phyloP scores from a whole-genome alignment of 2,797 vertebrate genomes.

The Danio jaintianensis region DNA sequence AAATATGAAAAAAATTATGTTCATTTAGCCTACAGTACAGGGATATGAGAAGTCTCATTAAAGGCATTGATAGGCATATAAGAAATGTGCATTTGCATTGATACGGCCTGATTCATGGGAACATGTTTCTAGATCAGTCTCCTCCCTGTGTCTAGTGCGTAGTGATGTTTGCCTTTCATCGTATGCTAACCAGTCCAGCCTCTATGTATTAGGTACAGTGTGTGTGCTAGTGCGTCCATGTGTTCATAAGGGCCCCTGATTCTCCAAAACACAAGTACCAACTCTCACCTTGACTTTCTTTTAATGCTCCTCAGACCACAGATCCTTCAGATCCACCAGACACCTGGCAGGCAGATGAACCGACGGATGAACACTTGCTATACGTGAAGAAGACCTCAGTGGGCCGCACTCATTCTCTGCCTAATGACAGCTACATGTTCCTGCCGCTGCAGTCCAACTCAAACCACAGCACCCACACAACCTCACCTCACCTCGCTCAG shows the following conservation, averaged over 20 bases:
- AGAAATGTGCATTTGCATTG: neutral
- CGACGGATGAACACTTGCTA: conserved; percentile 82
- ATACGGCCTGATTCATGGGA: conserved; percentile 18
- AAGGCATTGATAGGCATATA: neutral
- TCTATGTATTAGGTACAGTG: conserved; percentile 65
- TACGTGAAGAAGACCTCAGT: conserved; percentile 88
- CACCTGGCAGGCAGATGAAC: conserved; percentile 55
- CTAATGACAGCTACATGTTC: conserved; percentile 99
- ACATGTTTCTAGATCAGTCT: conserved; percentile 63
- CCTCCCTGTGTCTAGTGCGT: conserved; percentile 59
- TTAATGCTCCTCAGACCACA: conserved; percentile 59
- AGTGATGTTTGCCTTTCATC: conserved; percentile 67
- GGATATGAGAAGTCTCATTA: neutral
- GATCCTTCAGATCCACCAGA: conserved; percentile 55
- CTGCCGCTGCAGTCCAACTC: conserved; percentile 65
- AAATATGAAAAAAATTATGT: too few species aligned
- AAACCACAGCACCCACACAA: conserved; percentile 50
- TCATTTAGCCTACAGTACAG: neutral
- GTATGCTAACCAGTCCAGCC: conserved; percentile 68
- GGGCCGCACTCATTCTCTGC: conserved; percentile 94
- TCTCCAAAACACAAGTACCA: conserved; percentile 45
- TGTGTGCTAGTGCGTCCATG: conserved; percentile 55
- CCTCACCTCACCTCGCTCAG: conserved; percentile 70
- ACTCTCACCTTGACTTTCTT: conserved; percentile 28
- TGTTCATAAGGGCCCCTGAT: conserved; percentile 47